Evolutionary conservation across 2,888 invertebrate species (phyloP), one percentile per base, ranked within the genome.

Genomic region (Diarsia brunnea): DNA sequence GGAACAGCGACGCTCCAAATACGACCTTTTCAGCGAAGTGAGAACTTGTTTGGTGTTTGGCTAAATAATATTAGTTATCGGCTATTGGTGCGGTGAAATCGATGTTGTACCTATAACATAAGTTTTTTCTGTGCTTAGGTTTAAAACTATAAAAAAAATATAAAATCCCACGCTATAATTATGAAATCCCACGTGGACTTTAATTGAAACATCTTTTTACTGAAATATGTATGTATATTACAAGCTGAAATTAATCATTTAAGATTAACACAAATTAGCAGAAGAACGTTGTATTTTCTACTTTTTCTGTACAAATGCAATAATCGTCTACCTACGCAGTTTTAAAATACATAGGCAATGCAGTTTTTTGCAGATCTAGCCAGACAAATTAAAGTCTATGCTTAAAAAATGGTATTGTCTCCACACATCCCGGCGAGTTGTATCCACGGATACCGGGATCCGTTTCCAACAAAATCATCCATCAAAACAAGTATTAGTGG

Each of bases 11-110:
- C 72, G 75, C 67, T 75, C 66, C 69, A 75, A 71, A 75, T 69
- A 75, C 49, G 69, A 51, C 69, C 83, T 78, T 78, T 82, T 64
- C 31, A 51, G 60, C 49, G 24, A 53, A 76, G 24, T 60, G 43
- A 38, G 58, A 67, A 69, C n/a, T 63, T 69, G 47, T 63, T 64
- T 65, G 24, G 24, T 64, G 43, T 75, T 81, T 38, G 12, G 51
- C 16, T 61, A 51, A 51, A 77, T 61, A 61, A 63, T 66, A 55
- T 49, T 58, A 24, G 7, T 47, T 31, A 49, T 69, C 31, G 27
- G 49, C 66, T 81, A 24, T 63, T 51, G 43, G 2, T 51, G 47
- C 12, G 24, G 10, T 60, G 19, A 47, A 53, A 53, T 53, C 10
- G 21, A 79, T 27, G 5, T 55, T 43, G 31, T 51, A 55, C 55